These are phyloP conservation scores for Rhagium mordax DNA, from an alignment of 2,888 invertebrate genomes.

Conservation along the genomic window DNA sequence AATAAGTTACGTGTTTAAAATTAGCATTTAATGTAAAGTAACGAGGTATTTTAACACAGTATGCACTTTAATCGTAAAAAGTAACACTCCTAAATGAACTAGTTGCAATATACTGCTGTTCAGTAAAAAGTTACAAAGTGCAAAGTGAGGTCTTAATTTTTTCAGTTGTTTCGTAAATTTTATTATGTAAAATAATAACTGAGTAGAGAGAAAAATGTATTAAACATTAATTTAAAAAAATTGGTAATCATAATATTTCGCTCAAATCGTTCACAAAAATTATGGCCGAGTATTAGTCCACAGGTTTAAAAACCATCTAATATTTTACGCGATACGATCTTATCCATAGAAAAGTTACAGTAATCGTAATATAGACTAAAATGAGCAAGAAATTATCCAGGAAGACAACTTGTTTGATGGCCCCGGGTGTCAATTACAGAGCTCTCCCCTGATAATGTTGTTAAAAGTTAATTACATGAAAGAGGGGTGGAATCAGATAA, in stretches of 20 bases:
- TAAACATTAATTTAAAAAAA: too few relatives aligned
- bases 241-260: too few relatives aligned
- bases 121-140: too few relatives aligned
- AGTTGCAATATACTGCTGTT: background rate
- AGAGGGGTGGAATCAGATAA: slow-evolving; percentile 47
- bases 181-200: too few relatives aligned
- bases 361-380: slow-evolving; percentile 20
- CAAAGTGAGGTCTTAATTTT: too few relatives aligned
- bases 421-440: slow-evolving; percentile 26
- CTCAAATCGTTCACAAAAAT: background rate
- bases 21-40: background rate
- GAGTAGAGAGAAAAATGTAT: too few relatives aligned
- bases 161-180: too few relatives aligned
- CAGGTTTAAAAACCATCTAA: slow-evolving; percentile 7
- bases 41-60: background rate
- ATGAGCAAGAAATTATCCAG: slow-evolving; percentile 26
- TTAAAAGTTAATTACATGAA: slow-evolving; percentile 47
- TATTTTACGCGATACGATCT: slow-evolving; percentile 3
- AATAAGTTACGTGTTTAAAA: slow-evolving; percentile 4
- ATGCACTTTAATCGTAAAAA: background rate
- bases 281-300: background rate
- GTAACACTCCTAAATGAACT: background rate
- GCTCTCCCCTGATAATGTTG: slow-evolving; percentile 35
- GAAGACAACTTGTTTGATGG: slow-evolving; percentile 12
- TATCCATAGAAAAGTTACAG: background rate